Base-by-base conservation (phyloP, 92 coral and sea anemone species). In the Porites cylindrica region DNA sequence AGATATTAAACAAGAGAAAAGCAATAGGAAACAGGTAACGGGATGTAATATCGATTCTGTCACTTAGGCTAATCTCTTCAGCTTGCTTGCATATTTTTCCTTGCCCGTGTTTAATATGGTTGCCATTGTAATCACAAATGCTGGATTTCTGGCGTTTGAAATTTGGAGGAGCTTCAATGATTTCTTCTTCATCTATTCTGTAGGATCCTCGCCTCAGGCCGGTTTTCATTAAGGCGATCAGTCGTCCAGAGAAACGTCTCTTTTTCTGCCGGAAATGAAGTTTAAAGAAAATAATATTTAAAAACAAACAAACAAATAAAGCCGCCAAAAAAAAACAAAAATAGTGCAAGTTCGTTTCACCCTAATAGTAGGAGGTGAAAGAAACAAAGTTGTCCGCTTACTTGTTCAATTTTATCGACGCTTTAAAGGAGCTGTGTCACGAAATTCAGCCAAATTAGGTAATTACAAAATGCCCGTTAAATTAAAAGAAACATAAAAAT, bases 1-100 rank as follows among this genome's bases (percentile, higher is more conserved):
- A 26, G 0, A 78, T 10, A 43, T 78, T 78, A 61, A 78, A 78
- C 62, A 63, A 1, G 20, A 78, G 10, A 51, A 78, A 78, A 6
- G 72, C 43, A 6, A 63, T 3, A 8, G 83, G 83, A 18, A 78
- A 78, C 72, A 78, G 32, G 60, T 26, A 61, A 8, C 83, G 70
- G 10, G 72, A 78, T 3, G 72, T 21, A 4, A 78, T 5, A 65
- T 78, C 83, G 32, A 78, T 78, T 62, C 60, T 78, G 83, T 78
- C 72, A 47, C 79, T 75, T 11, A 71, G 20, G 56, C 38, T 8
- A 12, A 51, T 11, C 6, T 51, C 14, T 38, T 19, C 18, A 8
- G 23, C 21, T 76, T 52, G 19, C 76, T 71, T 71, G 10, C 6
- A 8, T 38, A 5, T 7, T 8, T 71, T 67, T 10, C 26, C 38